A percentile compares a stretch with the other conserved stretches of the same genome.
These are phyloP conservation scores for Gandaritis pyraliata DNA, from an alignment of 2,888 invertebrate genomes.

Conservation along the genomic window DNA sequence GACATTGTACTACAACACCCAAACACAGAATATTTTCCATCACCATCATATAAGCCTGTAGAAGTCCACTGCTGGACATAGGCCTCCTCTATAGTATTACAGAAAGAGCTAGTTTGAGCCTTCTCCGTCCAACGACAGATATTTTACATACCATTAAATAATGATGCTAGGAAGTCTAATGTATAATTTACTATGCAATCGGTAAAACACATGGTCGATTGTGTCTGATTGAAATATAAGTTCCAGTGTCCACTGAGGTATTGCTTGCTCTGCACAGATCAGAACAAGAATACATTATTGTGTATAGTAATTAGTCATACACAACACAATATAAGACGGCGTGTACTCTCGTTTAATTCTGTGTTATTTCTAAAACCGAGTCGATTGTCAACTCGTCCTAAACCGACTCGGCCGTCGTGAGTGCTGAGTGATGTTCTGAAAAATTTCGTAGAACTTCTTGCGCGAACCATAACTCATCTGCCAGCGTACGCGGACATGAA, in stretches of 20 bases:
- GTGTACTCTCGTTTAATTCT: not conserved
- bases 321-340: not conserved
- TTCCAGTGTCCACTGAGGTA: constrained; percentile 10
- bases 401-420: too few relatives aligned
- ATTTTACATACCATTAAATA: constrained; percentile 36
- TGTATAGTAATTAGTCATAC: too few relatives aligned
- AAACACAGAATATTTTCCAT: too few relatives aligned
- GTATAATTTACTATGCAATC: constrained; percentile 49
- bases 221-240: constrained; percentile 36
- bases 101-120: too few relatives aligned
- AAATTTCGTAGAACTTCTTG: too few relatives aligned
- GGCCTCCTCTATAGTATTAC: too few relatives aligned
- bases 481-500: not conserved
- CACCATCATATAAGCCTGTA: too few relatives aligned
- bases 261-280: not conserved
- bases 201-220: constrained; percentile 44
- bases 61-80: too few relatives aligned
- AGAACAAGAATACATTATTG: not conserved
- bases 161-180: constrained; percentile 40
- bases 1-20: not conserved
- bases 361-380: too few relatives aligned
- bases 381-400: too few relatives aligned
- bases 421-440: too few relatives aligned
- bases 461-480: not conserved
- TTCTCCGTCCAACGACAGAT: too few relatives aligned